Evolutionary conservation across 2,888 invertebrate species (phyloP), one percentile per base, ranked within the genome.

Genomic region (Salpingus planirostris): DNA sequence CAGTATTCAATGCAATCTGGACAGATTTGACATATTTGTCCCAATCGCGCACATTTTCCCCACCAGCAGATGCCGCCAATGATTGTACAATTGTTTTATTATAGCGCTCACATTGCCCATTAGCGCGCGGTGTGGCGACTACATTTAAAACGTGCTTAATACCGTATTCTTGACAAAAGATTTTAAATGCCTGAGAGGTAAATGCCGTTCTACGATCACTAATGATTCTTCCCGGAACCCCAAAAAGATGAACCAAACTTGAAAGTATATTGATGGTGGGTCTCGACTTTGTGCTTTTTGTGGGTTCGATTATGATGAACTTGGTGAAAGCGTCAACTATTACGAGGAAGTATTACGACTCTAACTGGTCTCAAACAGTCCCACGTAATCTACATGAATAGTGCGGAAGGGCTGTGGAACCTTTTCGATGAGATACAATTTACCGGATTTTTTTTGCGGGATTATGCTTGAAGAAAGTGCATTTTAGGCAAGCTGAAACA

Each of bases 401-500:
- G 42, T 40, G 24, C 38, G 34, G 24, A 40, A 37, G 3, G 37
- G 37, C 7, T 24, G 7, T 2, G 40, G 31, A 6, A 14, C 5
- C 31, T 42, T 42, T 15, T 46, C 47, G 14, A 58, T 56, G 3
- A 50, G 44, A 25, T 55, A 46, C 10, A 56, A 30, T 11, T 36
- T 31, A 12, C 53, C 56, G 13, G 42, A 44, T 15, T 43, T 45
- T 15, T 43, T 40, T 10, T 44, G n/a, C 48, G 8, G 36, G 13
- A 2, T 21, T 11, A 3, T 32, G 10, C 31, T 55, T 53, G 29
- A 39, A 48, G 21, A 51, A 52, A 3, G 51, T 15, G 26, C 52
- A 60, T 3, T 50, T 39, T 4, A 59, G 31, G 32, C 55, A 58
- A 5, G 52, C 45, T 3, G 38, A 35, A 3, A 58, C 47, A 29